phyloP scores from a whole-genome alignment of 2,113 vertebrate genomes.

The Erythrolamprus reginae region DNA sequence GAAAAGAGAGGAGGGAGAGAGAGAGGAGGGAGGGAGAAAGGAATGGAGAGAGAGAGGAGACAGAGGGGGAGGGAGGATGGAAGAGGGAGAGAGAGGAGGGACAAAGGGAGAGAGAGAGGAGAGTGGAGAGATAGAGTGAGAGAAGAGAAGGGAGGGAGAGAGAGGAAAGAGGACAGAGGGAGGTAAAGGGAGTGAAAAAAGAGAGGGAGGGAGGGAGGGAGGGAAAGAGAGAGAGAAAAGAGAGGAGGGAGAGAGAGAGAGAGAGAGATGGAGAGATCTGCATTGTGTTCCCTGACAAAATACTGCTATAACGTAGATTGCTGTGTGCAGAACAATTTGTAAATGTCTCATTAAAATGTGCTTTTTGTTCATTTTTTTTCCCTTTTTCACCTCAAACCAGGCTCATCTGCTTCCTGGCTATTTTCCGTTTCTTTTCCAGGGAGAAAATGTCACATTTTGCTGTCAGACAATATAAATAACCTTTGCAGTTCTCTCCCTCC shows the following conservation, averaged over 20 bases:
- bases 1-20: too few species aligned
- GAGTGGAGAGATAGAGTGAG: too few species aligned
- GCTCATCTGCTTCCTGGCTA: slow-evolving; percentile 38
- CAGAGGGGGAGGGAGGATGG: too few species aligned
- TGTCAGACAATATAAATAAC: slow-evolving; percentile 19
- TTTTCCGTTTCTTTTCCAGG: slow-evolving; percentile 26
- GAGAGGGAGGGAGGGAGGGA: too few species aligned
- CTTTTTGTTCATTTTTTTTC: slow-evolving; percentile 47
- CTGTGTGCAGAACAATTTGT: slow-evolving; percentile 54
- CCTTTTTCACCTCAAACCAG: slow-evolving; percentile 46
- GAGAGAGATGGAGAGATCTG: slow-evolving; percentile 25
- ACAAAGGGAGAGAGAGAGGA: too few species aligned
- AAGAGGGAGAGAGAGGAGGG: too few species aligned
- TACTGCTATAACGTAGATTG: slow-evolving; percentile 31
- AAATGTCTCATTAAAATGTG: slow-evolving; percentile 63
- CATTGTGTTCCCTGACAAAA: slow-evolving; percentile 59
- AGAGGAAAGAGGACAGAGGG: too few species aligned
- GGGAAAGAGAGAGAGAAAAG: too few species aligned
- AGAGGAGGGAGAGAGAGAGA: not conserved
- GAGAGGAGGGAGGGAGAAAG: too few species aligned
- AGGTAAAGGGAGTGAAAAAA: too few species aligned
- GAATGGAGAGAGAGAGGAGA: too few species aligned
- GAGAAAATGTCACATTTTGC: slow-evolving; percentile 49
- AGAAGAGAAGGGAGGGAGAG: too few species aligned
- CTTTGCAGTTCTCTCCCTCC: slow-evolving; percentile 14